A percentile compares a stretch with the other conserved stretches of the same genome.
phyloP scores from a whole-genome alignment of 1,140 invertebrate species.

The Scaptomyza pallida region DNA sequence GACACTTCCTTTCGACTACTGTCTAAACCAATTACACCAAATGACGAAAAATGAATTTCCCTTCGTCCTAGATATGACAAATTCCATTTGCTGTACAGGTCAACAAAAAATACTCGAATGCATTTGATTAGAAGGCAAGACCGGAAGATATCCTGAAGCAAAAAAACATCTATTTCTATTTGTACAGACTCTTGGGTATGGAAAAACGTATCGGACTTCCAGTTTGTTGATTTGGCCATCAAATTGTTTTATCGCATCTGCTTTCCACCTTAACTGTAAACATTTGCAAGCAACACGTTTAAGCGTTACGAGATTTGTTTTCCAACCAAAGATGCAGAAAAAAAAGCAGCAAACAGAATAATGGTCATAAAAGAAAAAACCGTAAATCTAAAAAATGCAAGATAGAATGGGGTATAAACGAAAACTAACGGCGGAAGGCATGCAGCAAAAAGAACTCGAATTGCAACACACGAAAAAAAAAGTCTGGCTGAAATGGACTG shows the following conservation, averaged over 20 bases:
- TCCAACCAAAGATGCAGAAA: constrained; percentile 15
- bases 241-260: constrained; percentile 72
- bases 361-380: constrained; percentile 31
- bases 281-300: constrained; percentile 71
- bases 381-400: constrained; percentile 10
- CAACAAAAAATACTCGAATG: not conserved
- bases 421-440: constrained; percentile 15
- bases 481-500: constrained; percentile 4
- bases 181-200: not conserved
- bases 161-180: not conserved
- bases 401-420: constrained; percentile 2
- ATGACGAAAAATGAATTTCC: not conserved
- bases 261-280: constrained; percentile 69
- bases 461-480: constrained; percentile 54
- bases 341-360: not conserved
- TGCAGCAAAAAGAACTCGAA: constrained; percentile 32
- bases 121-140: not conserved
- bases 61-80: not conserved
- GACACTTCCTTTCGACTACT: not conserved
- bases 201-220: constrained; percentile 11
- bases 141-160: not conserved
- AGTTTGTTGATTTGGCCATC: constrained; percentile 64
- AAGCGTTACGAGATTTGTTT: constrained; percentile 50
- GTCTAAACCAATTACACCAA: not conserved
- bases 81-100: not conserved